These are phyloP conservation scores for Adelosebastes latens DNA, from an alignment of 2,797 vertebrate species.

Conservation along the genomic window DNA sequence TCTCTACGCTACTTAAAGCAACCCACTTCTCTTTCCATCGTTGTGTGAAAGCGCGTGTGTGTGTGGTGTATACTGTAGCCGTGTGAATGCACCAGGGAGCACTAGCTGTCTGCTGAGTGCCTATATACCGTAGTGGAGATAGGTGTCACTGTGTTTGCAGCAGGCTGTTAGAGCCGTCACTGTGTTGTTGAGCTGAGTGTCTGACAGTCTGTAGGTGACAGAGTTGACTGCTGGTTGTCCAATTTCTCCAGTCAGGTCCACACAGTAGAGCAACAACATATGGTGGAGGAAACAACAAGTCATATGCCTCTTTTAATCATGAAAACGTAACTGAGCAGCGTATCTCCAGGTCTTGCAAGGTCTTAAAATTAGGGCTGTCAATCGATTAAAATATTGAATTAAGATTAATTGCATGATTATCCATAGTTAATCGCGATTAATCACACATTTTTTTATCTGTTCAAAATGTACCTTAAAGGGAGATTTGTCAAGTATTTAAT, in stretches of 20 bases:
- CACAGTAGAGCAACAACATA: slow-evolving; percentile 4
- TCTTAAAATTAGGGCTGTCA: too few relatives aligned
- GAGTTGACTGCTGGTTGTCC: slow-evolving; percentile 30
- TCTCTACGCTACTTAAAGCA: slow-evolving; percentile 59
- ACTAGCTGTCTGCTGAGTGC: slow-evolving; percentile 29
- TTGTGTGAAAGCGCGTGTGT: background rate
- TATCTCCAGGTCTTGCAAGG: background rate
- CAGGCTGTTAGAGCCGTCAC: slow-evolving; percentile 58
- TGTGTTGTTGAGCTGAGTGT: slow-evolving; percentile 42
- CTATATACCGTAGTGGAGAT: slow-evolving; percentile 29
- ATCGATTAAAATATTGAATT: too few relatives aligned
- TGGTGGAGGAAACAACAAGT: background rate
- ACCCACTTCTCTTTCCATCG: slow-evolving; percentile 59
- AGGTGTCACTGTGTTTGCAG: slow-evolving; percentile 62
- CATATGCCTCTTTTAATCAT: background rate
- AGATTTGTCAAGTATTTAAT: too few relatives aligned
- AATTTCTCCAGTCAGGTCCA: slow-evolving; percentile 19
- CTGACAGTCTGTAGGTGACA: slow-evolving; percentile 52
- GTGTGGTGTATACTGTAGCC: background rate
- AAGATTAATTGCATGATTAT: too few relatives aligned
- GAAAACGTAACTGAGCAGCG: background rate
- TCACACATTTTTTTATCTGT: too few relatives aligned
- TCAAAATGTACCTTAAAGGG: too few relatives aligned
- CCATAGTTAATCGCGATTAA: too few relatives aligned
- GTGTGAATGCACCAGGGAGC: slow-evolving; percentile 29